Conservation (phyloP, 35 echinoderm and acorn worm genomes). For the Ophiothrix spiculata region DNA sequence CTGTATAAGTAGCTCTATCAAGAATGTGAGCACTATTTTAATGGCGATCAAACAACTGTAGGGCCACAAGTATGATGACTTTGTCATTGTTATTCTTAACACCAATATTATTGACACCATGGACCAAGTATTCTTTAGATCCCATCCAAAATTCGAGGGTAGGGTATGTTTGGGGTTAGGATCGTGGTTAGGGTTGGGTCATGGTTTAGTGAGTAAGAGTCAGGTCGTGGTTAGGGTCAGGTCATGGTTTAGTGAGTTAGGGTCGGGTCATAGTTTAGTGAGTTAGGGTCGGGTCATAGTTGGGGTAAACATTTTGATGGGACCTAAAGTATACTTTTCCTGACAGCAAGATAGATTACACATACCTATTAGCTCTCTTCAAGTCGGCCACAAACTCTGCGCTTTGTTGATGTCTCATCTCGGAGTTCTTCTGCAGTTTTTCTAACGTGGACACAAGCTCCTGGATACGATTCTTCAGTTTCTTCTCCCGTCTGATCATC, state of each 20-base stretch:
- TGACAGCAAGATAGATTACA: not conserved
- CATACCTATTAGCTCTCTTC: slow-evolving; percentile 94
- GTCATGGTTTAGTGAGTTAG: not conserved
- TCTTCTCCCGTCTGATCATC: slow-evolving; percentile 77
- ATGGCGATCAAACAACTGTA: too few species aligned
- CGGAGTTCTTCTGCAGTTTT: slow-evolving; percentile 98
- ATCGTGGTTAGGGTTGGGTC: not conserved
- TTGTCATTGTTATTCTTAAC: too few species aligned
- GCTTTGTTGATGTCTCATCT: slow-evolving; percentile 95
- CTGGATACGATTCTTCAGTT: slow-evolving; percentile 71
- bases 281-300: not conserved
- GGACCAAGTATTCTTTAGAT: too few species aligned
- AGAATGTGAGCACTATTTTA: too few species aligned
- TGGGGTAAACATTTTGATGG: not conserved
- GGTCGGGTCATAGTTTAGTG: not conserved
- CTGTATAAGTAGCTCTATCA: too few species aligned
- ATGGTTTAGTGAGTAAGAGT: not conserved
- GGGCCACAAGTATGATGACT: too few species aligned
- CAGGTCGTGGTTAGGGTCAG: not conserved
- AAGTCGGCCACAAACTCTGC: slow-evolving; percentile 97
- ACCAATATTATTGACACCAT: too few species aligned
- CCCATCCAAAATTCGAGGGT: not conserved
- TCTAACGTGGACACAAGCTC: slow-evolving; percentile 84
- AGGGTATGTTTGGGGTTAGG: not conserved
- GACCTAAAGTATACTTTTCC: not conserved